Evolutionary conservation across 2,113 vertebrate genomes (phyloP).

Genomic region (Channa maculata): DNA sequence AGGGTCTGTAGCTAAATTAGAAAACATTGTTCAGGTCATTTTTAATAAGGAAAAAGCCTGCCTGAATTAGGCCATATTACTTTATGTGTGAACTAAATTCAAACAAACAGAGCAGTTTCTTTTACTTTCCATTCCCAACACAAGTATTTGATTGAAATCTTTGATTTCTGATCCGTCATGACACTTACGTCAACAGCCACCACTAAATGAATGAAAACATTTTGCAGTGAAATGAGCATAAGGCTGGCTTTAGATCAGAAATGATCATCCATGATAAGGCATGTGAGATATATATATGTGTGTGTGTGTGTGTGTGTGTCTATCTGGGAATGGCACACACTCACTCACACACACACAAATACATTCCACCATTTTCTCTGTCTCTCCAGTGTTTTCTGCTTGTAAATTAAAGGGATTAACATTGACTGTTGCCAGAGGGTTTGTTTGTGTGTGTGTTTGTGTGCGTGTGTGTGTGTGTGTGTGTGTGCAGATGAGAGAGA

Average conservation of each 20-base stretch:
- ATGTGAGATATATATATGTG: background rate
- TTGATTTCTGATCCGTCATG: conserved; percentile 1
- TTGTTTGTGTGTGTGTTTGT: conserved; percentile 12
- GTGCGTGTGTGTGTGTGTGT: conserved; percentile 8
- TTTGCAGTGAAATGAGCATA: conserved; percentile 1
- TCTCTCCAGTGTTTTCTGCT: background rate
- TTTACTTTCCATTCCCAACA: background rate
- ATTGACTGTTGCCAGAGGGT: background rate
- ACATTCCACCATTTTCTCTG: background rate
- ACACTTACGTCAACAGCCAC: background rate
- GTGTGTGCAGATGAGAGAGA: conserved; percentile 18
- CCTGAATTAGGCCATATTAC: background rate
- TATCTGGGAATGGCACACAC: too few species aligned
- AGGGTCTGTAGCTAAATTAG: background rate
- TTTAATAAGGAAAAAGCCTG: too few species aligned
- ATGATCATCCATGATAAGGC: background rate
- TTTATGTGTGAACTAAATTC: background rate
- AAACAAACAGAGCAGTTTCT: background rate
- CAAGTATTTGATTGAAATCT: background rate
- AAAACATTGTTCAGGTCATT: too few species aligned
- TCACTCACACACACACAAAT: background rate
- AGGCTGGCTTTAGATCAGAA: background rate
- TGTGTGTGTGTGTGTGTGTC: too few species aligned
- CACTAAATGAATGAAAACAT: background rate
- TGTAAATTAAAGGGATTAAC: conserved; percentile 41